Evolutionary conservation across 2,113 vertebrate species (phyloP).

Genomic region (Xyrauchen texanus): DNA sequence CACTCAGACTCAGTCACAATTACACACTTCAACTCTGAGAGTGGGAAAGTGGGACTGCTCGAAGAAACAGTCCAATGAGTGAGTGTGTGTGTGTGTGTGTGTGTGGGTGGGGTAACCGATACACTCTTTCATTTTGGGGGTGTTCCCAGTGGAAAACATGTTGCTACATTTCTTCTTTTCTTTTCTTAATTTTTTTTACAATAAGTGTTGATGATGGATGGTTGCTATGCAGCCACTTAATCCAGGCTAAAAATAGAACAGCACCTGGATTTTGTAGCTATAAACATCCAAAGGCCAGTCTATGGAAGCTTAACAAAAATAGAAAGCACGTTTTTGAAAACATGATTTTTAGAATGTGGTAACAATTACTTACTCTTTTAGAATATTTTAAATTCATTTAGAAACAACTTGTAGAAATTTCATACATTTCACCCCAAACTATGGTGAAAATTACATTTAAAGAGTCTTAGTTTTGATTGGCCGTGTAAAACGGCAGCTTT

Average conservation of each 20-base stretch:
- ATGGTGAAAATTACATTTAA: too few relatives aligned
- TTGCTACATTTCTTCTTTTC: conserved; percentile 35
- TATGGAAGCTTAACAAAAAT: too few relatives aligned
- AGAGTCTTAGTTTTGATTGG: too few relatives aligned
- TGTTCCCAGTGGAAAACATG: conserved; percentile 49
- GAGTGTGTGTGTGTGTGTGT: conserved; percentile 41
- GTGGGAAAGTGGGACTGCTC: conserved; percentile 50
- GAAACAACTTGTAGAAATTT: too few relatives aligned
- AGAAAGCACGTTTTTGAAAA: too few relatives aligned
- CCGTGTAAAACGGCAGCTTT: too few relatives aligned
- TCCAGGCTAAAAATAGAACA: conserved; percentile 30
- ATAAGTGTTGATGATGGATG: conserved; percentile 37
- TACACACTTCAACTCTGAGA: conserved; percentile 52
- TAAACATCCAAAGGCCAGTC: neutral
- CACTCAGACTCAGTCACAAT: conserved; percentile 63
- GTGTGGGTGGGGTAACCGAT: conserved; percentile 42
- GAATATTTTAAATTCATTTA: too few relatives aligned
- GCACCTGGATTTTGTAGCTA: conserved; percentile 43
- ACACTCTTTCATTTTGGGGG: conserved; percentile 64
- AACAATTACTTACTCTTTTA: too few relatives aligned
- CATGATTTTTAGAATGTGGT: too few relatives aligned
- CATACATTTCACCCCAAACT: too few relatives aligned
- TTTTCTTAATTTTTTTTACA: too few relatives aligned
- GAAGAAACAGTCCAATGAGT: conserved; percentile 58
- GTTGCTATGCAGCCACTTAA: conserved; percentile 34